Percentiles rank a stretch among this genome's conserved stretches.
Evolutionary conservation across 2,797 vertebrate species (phyloP).

Genomic region (Buphagus erythrorhynchus): DNA sequence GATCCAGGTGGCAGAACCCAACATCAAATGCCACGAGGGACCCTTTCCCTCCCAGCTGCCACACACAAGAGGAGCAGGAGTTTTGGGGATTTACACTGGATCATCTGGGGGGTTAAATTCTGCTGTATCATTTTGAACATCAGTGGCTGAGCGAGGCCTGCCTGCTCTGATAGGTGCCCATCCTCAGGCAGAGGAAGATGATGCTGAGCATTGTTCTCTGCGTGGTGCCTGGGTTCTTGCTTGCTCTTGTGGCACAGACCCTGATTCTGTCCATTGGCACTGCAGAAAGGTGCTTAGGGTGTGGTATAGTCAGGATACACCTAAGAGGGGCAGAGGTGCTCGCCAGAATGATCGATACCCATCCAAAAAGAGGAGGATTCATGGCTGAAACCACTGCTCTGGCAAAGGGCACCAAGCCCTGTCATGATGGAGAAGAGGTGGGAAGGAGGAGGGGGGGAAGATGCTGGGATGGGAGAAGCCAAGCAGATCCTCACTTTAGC

Average conservation of each 20-base stretch:
- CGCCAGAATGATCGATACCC: neutral
- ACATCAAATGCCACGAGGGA: fast-evolving
- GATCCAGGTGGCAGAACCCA: neutral
- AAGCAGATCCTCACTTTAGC: conserved; percentile 47
- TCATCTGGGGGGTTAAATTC: neutral
- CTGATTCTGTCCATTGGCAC: conserved; percentile 31
- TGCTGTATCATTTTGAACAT: fast-evolving
- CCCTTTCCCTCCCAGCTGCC: neutral
- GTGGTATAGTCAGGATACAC: conserved; percentile 45
- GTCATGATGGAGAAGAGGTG: neutral
- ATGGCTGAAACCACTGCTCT: conserved; percentile 30
- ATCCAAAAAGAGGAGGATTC: conserved; percentile 23
- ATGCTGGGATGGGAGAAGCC: conserved; percentile 51
- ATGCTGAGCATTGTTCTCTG: neutral
- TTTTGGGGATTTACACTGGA: neutral
- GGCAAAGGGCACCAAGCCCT: conserved; percentile 43
- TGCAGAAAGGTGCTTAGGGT: conserved; percentile 51
- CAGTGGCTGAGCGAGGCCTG: neutral
- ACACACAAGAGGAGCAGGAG: neutral
- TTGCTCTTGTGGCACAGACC: neutral
- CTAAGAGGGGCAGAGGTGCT: neutral
- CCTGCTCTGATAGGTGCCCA: neutral
- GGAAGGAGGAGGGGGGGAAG: neutral
- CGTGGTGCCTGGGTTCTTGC: neutral
- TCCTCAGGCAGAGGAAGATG: neutral